Evolutionary conservation across 2,888 invertebrate species (phyloP).

Genomic region (Leptinotarsa rubiginosa): DNA sequence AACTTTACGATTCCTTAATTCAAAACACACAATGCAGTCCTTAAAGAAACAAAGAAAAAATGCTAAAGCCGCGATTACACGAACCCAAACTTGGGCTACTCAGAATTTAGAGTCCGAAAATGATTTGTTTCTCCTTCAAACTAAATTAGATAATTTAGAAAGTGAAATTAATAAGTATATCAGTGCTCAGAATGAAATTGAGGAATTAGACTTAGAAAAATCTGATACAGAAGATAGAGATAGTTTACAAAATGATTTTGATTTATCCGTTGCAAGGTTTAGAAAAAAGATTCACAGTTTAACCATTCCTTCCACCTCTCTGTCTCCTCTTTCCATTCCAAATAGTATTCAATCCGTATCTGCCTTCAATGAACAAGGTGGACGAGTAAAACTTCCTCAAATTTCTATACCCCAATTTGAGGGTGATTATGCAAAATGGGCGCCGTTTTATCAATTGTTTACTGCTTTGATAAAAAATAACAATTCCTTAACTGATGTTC

Average conservation of each 20-base stretch:
- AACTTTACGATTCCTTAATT: not conserved
- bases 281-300: not conserved
- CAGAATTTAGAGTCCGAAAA: constrained; percentile 21
- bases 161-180: not conserved
- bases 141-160: not conserved
- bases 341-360: not conserved
- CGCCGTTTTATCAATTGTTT: not conserved
- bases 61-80: constrained; percentile 18
- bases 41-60: not conserved
- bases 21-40: constrained; percentile 2
- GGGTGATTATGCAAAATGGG: constrained; percentile 3
- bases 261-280: not conserved
- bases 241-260: constrained; percentile 3
- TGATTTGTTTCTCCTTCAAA: constrained; percentile 6
- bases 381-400: constrained; percentile 2
- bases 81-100: constrained; percentile 15
- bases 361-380: not conserved
- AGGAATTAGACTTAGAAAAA: not conserved
- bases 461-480: constrained; percentile 1
- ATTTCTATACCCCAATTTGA: constrained; percentile 1
- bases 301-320: not conserved
- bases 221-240: not conserved
- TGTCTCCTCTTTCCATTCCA: not conserved
- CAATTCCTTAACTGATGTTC: constrained; percentile 7
- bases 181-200: not conserved